A percentile compares a stretch with the other conserved stretches of the same genome.
Conservation (phyloP, 2,113 vertebrate species). For the Macquaria australasica region DNA sequence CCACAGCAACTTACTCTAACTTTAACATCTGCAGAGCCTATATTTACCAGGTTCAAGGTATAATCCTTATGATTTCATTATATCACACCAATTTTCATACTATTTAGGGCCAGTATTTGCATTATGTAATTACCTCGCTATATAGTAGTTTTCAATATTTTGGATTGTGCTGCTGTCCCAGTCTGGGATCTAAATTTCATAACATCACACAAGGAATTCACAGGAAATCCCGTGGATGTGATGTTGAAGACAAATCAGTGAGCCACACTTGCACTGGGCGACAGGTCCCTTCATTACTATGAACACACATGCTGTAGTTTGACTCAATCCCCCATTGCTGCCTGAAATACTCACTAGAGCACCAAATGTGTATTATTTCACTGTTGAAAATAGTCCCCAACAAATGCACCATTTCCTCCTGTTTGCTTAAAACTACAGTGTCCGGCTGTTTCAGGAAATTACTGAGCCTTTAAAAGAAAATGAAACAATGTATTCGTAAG, state of each 20-base stretch:
- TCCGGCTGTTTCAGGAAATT: not conserved
- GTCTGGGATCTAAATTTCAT: not conserved
- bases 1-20: constrained; percentile 9
- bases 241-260: not conserved
- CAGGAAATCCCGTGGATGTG: not conserved
- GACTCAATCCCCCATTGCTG: no score
- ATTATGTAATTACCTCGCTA: not conserved
- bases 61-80: not conserved
- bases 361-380: no score
- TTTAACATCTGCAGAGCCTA: not conserved
- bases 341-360: no score
- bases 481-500: not conserved
- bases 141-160: not conserved
- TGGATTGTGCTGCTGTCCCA: no score
- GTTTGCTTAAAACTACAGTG: not conserved
- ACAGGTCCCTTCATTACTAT: not conserved
- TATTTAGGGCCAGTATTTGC: not conserved
- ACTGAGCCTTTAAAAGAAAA: not conserved
- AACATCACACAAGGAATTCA: not conserved
- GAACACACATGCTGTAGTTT: not conserved
- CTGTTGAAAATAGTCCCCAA: no score
- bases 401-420: not conserved
- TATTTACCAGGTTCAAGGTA: not conserved
- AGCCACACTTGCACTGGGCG: not conserved
- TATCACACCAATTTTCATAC: not conserved